Base-by-base conservation (phyloP, 1,140 invertebrate genomes). In the Eubasilissa regina region DNA sequence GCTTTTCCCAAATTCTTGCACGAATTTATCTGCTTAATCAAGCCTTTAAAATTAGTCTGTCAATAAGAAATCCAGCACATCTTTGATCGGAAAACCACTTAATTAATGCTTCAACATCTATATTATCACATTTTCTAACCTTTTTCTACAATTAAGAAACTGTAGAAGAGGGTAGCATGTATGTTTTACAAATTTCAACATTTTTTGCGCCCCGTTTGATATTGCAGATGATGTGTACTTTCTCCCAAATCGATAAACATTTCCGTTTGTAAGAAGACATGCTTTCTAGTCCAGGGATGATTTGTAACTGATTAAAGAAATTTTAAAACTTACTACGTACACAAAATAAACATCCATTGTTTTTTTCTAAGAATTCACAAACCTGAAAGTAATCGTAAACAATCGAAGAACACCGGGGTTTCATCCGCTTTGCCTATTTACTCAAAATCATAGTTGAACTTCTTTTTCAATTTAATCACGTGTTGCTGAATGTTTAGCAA, bases 231-330 rank as follows among this genome's bases (percentile, higher is more conserved):
- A 68, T 68, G 25, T 68, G 9, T n/a, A 68, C 64, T 43, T 68
- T 68, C 15, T 68, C 64, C 0, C 64, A 35, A 68, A 68, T 68
- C 25, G 64, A 68, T 1, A 68, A 35, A 68, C 64, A 68, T 9
- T 45, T 68, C 15, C 64, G 25, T 15, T 43, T 68, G 35, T 68
- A 43, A 35, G 35, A 1, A 4, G 62, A 44, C 64, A 68, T 68
- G 35, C 13, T 68, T 68, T 11, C 11, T 13, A 10, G 21, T 25
- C 25, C 15, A 21, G 19, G 58, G 13, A n/a, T 53, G 13, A 13
- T 53, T 53, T 53, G 0, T n/a, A 53, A 53, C 51, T 53, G 51
- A 53, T 53, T n/a, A n/a, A 9, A 53, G 13, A 53, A 0, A 53
- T 53, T 0, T 53, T 4, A n/a, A 0, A 53, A 51, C 7, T 0